Evolutionary conservation across 2,113 vertebrate species (phyloP).

Genomic region (Ameiurus melas): DNA sequence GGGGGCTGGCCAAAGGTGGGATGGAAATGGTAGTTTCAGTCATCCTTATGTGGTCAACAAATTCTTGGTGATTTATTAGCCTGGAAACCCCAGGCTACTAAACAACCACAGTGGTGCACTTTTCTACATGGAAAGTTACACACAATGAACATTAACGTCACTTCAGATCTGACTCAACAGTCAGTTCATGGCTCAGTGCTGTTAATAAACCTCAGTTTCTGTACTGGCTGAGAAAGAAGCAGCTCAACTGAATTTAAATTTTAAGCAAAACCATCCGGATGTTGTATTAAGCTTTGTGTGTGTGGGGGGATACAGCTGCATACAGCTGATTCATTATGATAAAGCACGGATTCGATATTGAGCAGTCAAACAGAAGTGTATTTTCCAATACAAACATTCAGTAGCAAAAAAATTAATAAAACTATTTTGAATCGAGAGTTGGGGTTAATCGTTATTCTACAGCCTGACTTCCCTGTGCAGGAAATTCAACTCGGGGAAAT

Average conservation of each 20-base stretch:
- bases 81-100: not conserved
- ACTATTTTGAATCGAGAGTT: not conserved
- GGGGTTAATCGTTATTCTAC: not conserved
- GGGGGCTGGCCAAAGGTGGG: not conserved
- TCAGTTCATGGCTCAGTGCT: not conserved
- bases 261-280: not conserved
- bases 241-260: not conserved
- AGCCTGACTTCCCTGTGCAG: not conserved
- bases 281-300: not conserved
- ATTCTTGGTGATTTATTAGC: not conserved
- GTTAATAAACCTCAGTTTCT: not conserved
- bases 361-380: not conserved
- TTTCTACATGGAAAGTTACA: not conserved
- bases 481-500: not conserved
- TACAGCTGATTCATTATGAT: not conserved
- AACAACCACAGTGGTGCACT: not conserved
- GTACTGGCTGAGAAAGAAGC: not conserved
- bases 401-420: not conserved
- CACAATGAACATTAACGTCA: not conserved
- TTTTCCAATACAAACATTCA: not conserved
- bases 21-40: not conserved
- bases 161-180: conserved; percentile 29
- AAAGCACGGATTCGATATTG: not conserved
- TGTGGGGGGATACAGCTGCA: not conserved
- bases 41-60: not conserved